phyloP scores from a whole-genome alignment of 2,113 vertebrate genomes.

The Syrmaticus mikado region DNA sequence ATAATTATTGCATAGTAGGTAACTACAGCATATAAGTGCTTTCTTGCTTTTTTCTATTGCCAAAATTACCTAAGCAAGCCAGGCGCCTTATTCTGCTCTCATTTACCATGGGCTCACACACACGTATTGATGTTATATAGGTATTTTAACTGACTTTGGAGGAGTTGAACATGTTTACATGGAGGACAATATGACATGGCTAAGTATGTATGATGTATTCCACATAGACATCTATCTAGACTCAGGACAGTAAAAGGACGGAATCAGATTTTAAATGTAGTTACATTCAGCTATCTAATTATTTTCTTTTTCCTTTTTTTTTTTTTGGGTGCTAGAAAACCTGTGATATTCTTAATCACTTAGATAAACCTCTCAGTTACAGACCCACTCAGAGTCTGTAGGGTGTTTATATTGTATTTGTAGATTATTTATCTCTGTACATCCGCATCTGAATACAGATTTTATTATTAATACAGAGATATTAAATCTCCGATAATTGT shows the following conservation, averaged over 20 bases:
- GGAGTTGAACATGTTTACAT: background rate
- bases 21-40: slow-evolving; percentile 12
- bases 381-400: slow-evolving; percentile 14
- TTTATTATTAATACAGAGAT: background rate
- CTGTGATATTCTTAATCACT: slow-evolving; percentile 35
- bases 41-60: background rate
- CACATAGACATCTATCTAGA: background rate
- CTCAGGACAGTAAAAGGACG: background rate
- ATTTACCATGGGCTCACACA: background rate
- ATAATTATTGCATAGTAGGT: slow-evolving; percentile 33
- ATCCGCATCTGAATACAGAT: slow-evolving; percentile 19
- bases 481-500: slow-evolving; percentile 28
- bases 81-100: background rate
- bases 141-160: background rate
- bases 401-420: slow-evolving; percentile 36
- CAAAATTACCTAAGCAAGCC: background rate
- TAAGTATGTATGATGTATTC: background rate
- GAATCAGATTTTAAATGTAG: background rate
- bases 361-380: slow-evolving; percentile 50
- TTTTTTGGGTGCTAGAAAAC: slow-evolving; percentile 1
- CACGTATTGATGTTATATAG: rapidly evolving
- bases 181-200: background rate
- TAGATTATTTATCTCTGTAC: slow-evolving; percentile 38
- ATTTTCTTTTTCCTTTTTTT: background rate
- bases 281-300: slow-evolving; percentile 8